Evolutionary conservation across 2,888 invertebrate species (phyloP), one percentile per base, ranked within the genome.

Genomic region (Platerodrilus igneus): DNA sequence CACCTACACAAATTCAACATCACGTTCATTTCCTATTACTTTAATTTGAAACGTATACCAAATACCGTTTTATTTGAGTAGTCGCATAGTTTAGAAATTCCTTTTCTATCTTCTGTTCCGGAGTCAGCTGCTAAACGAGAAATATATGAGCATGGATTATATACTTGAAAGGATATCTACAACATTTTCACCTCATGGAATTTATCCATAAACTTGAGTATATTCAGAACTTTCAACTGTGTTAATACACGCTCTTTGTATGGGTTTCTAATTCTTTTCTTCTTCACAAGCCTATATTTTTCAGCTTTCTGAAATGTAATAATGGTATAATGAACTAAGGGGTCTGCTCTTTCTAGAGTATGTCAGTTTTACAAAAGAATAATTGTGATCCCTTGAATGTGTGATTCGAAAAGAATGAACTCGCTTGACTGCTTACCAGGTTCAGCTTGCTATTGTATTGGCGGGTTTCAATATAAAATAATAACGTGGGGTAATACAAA

Each of bases 331-430:
- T 56, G 57, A 57, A 55, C 49, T 51, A 43, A 34, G 48, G n/a
- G n/a, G n/a, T n/a, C n/a, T n/a, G n/a, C n/a, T n/a, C n/a, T n/a
- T n/a, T n/a, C n/a, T n/a, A n/a, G 48, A 40, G 44, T 47, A 56
- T 56, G 57, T 57, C 57, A 55, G 45, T 22, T 38, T n/a, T 43
- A 60, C 59, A 63, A 61, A 53, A 50, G 55, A 51, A 58, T 57
- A 59, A 63, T 60, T 59, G 59, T 47, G 47, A 46, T 51, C 51
- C 48, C 47, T 50, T 45, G 47, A 55, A 52, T 55, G 44, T 50
- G 52, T 55, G 57, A 58, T 56, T 53, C 49, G 55, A 48, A 58
- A 59, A 58, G 60, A 62, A 62, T 60, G 56, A 56, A 51, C 52
- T 57, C 53, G 59, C 55, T 55, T 52, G 51, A 58, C 52, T 58